A percentile compares a stretch with the other conserved stretches of the same genome.
Evolutionary conservation across 2,888 invertebrate species (phyloP).

Genomic region (Nephrocerus scutellatus): DNA sequence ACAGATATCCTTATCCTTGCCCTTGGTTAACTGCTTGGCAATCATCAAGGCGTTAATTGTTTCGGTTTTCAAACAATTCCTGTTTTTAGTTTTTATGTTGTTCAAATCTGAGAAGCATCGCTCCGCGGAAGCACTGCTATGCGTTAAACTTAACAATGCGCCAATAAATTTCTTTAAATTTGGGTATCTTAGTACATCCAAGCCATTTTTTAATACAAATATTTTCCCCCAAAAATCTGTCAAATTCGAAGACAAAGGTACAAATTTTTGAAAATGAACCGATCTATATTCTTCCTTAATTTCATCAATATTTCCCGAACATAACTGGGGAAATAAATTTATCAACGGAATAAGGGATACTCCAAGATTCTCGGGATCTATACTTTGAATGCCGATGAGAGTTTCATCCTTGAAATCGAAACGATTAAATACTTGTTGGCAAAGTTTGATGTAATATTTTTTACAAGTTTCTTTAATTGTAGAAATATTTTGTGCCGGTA

Average conservation of each 20-base stretch:
- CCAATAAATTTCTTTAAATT: slow-evolving; percentile 7
- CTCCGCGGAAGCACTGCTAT: slow-evolving; percentile 13
- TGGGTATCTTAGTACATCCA: slow-evolving; percentile 9
- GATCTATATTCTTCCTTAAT: slow-evolving; percentile 15
- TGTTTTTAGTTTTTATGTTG: slow-evolving; percentile 7
- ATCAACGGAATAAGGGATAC: slow-evolving; percentile 2
- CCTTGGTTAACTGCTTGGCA: slow-evolving; percentile 1
- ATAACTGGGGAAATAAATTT: slow-evolving; percentile 8
- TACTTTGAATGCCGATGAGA: slow-evolving; percentile 6
- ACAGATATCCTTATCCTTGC: too few relatives aligned
- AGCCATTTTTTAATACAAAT: slow-evolving; percentile 13
- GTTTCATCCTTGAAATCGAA: slow-evolving; percentile 10
- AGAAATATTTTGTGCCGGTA: slow-evolving; percentile 5
- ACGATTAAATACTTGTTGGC: slow-evolving; percentile 9
- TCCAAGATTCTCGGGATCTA: slow-evolving; percentile 8
- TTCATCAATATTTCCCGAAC: slow-evolving; percentile 8
- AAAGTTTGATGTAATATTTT: slow-evolving; percentile 10
- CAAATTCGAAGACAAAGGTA: slow-evolving; percentile 4
- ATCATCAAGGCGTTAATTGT: slow-evolving; percentile 3
- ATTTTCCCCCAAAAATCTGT: too few relatives aligned
- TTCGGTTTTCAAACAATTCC: slow-evolving; percentile 5
- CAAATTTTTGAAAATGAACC: slow-evolving; percentile 8
- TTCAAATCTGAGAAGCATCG: slow-evolving; percentile 10
- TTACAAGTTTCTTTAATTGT: slow-evolving; percentile 8
- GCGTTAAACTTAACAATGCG: slow-evolving; percentile 8